Base-by-base conservation (phyloP, 2,888 invertebrate species). In the Xylota segnis region DNA sequence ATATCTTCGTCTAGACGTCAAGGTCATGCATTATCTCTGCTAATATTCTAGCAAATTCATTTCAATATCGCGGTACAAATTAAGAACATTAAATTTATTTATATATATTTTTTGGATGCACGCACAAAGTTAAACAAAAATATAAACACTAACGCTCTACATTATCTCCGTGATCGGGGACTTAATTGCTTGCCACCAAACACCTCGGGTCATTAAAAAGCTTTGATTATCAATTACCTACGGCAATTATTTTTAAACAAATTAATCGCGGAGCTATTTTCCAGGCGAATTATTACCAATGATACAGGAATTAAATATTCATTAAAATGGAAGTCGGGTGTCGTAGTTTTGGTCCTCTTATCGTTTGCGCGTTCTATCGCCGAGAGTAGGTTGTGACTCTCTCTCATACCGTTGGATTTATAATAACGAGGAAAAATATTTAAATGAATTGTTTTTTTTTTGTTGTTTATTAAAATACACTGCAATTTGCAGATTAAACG, bases 171-270 rank as follows among this genome's bases (percentile, higher is more conserved):
- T 27, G 9, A 10, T 27, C 12, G 14, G n/a, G 56, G 9, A 18
- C n/a, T 14, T 47, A 65, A 56, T 75, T 47, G 45, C 23, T n/a
- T 32, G 12, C 54, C 16, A 10, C 10, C 61, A 29, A 32, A 3
- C 40, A 37, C 71, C 63, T 40, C 18, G 59, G 79, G 65, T 72
- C 52, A 61, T 52, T 45, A 52, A 63, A 56, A 50, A 50, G 27
- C 54, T 79, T 63, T 65, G 47, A 43, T 65, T 81, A 81, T 81
- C 74, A 81, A 61, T 65, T 66, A 66, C 72, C 47, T 27, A 34
- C 29, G 23, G 14, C 37, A 72, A 66, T 79, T 79, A 79, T 72
- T 72, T 74, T 66, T 72, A n/a, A 34, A 74, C 79, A 74, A 81
- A 59, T 66, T 66, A 74, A 81, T 66, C 52, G 66, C 63, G 5